Conservation (phyloP, 2,888 invertebrate species). For the Dolichopus griseipennis region DNA sequence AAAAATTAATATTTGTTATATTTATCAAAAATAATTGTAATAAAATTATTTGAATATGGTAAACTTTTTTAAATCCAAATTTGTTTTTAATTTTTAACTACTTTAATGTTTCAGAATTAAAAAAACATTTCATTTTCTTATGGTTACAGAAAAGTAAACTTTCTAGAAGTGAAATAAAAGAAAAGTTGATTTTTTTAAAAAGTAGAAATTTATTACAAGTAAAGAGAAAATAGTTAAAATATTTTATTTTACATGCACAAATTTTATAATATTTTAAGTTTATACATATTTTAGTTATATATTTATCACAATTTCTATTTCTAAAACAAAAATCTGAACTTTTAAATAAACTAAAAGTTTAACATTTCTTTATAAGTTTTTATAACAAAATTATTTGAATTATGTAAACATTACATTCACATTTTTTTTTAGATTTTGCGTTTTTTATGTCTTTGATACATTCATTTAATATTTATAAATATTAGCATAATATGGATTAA, state of each 20-base stretch:
- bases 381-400: too few relatives aligned
- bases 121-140: too few relatives aligned
- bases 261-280: background rate
- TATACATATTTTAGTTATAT: background rate
- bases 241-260: slow-evolving; percentile 1
- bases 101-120: too few relatives aligned
- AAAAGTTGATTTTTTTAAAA: background rate
- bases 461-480: too few relatives aligned
- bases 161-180: background rate
- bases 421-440: too few relatives aligned
- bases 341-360: background rate
- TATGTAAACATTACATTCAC: too few relatives aligned
- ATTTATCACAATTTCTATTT: slow-evolving; percentile 1
- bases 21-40: background rate
- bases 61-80: background rate
- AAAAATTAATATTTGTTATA: slow-evolving; percentile 22
- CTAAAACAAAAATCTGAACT: background rate
- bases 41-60: background rate
- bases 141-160: background rate
- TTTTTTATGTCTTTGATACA: too few relatives aligned
- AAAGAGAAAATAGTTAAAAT: background rate
- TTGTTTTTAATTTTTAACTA: background rate
- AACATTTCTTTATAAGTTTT: background rate
- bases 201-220: background rate
- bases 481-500: too few relatives aligned